These are phyloP conservation scores for Cheilosia variabilis DNA, from an alignment of 2,888 invertebrate species.

Conservation along the genomic window DNA sequence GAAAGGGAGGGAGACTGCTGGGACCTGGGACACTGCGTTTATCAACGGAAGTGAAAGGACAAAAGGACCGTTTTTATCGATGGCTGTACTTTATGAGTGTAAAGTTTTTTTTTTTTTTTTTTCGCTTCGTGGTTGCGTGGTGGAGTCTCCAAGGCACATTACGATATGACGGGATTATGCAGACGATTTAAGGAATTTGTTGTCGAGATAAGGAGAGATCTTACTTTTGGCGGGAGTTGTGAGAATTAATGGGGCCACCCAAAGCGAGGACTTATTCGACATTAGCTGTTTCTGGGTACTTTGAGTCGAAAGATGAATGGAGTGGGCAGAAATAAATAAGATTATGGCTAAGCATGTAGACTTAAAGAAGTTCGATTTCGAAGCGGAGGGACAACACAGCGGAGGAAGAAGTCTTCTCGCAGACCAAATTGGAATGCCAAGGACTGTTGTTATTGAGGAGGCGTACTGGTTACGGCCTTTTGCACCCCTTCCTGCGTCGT, in stretches of 20 bases:
- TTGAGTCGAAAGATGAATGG: constrained; percentile 11
- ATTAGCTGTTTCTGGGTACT: constrained; percentile 12
- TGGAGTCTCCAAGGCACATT: constrained; percentile 37
- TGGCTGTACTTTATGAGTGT: constrained; percentile 58
- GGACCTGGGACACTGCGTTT: constrained; percentile 60
- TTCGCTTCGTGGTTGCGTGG: constrained; percentile 1
- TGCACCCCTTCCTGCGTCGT: too few species aligned
- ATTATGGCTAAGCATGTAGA: too few species aligned
- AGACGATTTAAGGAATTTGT: constrained; percentile 68
- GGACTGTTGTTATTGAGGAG: too few species aligned
- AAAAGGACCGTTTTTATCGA: constrained; percentile 66
- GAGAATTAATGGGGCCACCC: constrained; percentile 40
- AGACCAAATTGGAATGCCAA: too few species aligned
- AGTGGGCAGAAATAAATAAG: not conserved
- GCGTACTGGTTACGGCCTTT: too few species aligned
- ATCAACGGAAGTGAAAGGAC: constrained; percentile 69
- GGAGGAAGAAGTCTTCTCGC: too few species aligned
- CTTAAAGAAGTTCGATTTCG: too few species aligned
- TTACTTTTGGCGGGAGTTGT: constrained; percentile 26
- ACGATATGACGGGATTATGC: constrained; percentile 59
- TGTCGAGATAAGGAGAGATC: constrained; percentile 44
- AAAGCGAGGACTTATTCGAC: constrained; percentile 35
- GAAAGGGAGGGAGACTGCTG: constrained; percentile 11
- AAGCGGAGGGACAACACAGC: too few species aligned
- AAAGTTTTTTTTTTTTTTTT: constrained; percentile 33